These are phyloP conservation scores for Erynnis tages DNA, from an alignment of 2,888 invertebrate genomes.

Conservation along the genomic window DNA sequence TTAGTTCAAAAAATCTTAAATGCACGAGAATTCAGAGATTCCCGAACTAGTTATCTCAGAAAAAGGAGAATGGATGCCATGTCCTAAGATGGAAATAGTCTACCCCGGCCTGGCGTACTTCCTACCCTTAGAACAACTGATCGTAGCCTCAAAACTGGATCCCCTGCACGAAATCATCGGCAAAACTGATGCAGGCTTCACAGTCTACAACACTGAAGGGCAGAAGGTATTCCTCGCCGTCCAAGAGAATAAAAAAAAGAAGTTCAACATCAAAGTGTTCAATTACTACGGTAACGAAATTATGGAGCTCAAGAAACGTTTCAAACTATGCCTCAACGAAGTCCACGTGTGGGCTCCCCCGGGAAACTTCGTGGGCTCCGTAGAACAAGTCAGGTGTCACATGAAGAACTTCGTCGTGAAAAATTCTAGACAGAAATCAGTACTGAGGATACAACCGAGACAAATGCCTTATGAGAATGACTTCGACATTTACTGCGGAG, in stretches of 20 bases:
- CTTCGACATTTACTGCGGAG: constrained; percentile 38
- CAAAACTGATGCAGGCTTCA: constrained; percentile 43
- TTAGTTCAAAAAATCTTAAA: constrained; percentile 33
- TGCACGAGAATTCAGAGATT: constrained; percentile 37
- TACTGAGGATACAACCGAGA: constrained; percentile 13
- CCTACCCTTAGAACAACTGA: constrained; percentile 45
- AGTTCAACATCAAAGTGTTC: constrained; percentile 49
- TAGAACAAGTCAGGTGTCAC: constrained; percentile 35
- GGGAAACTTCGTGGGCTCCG: constrained; percentile 51
- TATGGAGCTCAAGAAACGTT: constrained; percentile 45
- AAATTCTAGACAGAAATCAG: background rate
- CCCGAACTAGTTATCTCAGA: constrained; percentile 6
- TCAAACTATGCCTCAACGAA: constrained; percentile 39
- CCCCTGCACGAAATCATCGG: constrained; percentile 50
- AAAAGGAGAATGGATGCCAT: constrained; percentile 55
- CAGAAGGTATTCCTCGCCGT: constrained; percentile 60
- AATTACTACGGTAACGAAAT: constrained; percentile 63
- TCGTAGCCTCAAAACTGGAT: constrained; percentile 47
- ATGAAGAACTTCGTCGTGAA: constrained; percentile 14
- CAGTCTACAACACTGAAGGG: constrained; percentile 52
- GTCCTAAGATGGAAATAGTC: constrained; percentile 43
- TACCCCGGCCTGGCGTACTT: constrained; percentile 56
- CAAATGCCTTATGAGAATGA: constrained; percentile 28
- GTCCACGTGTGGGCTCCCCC: constrained; percentile 54
- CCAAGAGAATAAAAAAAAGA: constrained; percentile 36